Conservation (phyloP, 1,140 invertebrate genomes). For the Apocrypta bakeri region DNA sequence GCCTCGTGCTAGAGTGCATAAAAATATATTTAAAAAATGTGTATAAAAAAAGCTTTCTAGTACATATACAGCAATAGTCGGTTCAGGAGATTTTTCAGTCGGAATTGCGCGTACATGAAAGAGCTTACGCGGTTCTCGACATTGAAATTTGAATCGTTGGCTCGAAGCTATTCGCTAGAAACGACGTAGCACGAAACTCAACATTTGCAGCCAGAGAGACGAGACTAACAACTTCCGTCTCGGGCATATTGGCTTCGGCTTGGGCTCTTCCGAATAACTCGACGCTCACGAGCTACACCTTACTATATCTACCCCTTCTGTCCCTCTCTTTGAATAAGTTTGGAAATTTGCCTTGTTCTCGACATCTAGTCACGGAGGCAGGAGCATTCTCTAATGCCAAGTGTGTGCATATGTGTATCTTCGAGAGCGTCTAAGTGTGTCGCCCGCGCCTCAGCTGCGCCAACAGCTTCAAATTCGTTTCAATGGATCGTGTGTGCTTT, state of each 20-base stretch:
- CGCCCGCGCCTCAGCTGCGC: not conserved
- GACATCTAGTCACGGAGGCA: conserved; percentile 26
- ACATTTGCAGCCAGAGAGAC: conserved; percentile 33
- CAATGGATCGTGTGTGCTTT: not conserved
- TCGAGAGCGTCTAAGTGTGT: not conserved
- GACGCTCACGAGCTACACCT: conserved; percentile 4
- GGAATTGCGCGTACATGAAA: conserved; percentile 22
- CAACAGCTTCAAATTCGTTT: conserved; percentile 22
- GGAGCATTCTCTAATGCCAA: conserved; percentile 26
- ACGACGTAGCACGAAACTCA: conserved; percentile 53
- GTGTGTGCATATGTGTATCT: not conserved
- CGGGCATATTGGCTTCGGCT: conserved; percentile 56
- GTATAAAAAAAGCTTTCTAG: too few species aligned
- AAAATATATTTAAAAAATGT: too few species aligned
- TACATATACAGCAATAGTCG: too few species aligned
- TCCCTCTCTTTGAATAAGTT: conserved; percentile 53
- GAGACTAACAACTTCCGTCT: conserved; percentile 58
- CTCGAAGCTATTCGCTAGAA: conserved; percentile 40
- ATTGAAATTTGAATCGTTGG: conserved; percentile 55
- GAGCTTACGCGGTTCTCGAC: conserved; percentile 33
- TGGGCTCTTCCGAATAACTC: conserved; percentile 48
- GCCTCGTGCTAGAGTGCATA: too few species aligned
- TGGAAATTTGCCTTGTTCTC: conserved; percentile 47
- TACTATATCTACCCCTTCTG: not conserved
- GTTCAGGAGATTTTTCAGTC: too few species aligned